Evolutionary conservation across 1,140 invertebrate species (phyloP), one percentile per base, ranked within the genome.

Genomic region (Ooceraea biroi): DNA sequence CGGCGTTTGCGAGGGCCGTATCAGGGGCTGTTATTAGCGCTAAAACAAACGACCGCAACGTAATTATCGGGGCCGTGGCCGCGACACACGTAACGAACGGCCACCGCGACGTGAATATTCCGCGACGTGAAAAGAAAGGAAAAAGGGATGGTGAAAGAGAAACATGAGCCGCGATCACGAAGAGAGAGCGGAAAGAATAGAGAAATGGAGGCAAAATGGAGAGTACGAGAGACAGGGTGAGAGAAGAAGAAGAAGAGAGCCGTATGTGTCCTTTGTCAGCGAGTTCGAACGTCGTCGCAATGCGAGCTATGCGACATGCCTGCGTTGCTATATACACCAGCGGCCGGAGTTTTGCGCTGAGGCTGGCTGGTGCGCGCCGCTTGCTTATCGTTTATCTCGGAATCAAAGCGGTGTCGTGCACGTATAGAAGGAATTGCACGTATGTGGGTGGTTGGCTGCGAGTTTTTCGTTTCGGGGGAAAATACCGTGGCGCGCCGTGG

Each of bases 1-100:
- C 19, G 61, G 27, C 14, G 41, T 55, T 82, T 41, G 27, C 60
- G 7, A 36, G 36, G 36, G 55, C 2, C 17, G 68, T 10, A 22
- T 72, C 76, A 44, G 41, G 73, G 60, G 77, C 86, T 88, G 85
- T 89, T 91, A 87, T 89, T 88, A 87, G 83, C 78, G 87, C 71
- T 90, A 86, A 90, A 91, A 91, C 84, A 88, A 90, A 91, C 87
- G 86, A 74, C 83, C 78, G 73, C 76, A 85, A 90, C 84, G 87
- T 91, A 91, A 91, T 91, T 91, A 91, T 90, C 90, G 85, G 74
- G 41, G 61, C 72, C 14, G 73, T 57, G 71, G 30, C 22, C 71
- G 85, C 68, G 27, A 60, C 60, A 60, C 66, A 52, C 52, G 85
- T 88, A 89, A 86, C 86, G 73, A 84, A 88, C 84, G 84, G 19